Conservation (phyloP, 2,888 invertebrate genomes). For the Drosophila barbarae region DNA sequence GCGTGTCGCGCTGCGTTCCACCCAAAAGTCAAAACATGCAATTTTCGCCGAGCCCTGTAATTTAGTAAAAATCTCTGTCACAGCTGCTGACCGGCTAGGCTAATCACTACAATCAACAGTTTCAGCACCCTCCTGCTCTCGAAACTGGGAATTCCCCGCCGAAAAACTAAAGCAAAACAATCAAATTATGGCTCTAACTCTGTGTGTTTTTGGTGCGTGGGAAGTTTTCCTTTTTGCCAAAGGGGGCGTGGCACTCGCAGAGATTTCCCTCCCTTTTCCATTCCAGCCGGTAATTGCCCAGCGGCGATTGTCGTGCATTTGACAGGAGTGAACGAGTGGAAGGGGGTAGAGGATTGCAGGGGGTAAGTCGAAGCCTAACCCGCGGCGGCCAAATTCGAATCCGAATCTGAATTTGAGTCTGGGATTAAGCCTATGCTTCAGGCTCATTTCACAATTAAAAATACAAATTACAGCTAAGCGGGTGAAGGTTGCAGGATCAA, state of each 20-base stretch:
- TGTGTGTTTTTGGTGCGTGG: slow-evolving; percentile 45
- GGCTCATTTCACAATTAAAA: slow-evolving; percentile 69
- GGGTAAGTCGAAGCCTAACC: slow-evolving; percentile 20
- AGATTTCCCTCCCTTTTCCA: slow-evolving; percentile 23
- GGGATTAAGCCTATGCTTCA: slow-evolving; percentile 54
- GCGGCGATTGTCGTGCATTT: slow-evolving; percentile 58
- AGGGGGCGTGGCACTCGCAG: slow-evolving; percentile 52
- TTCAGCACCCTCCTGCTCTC: slow-evolving; percentile 22
- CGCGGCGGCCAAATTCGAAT: slow-evolving; percentile 8
- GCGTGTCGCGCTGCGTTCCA: slow-evolving; percentile 48
- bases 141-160: background rate
- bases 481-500: background rate
- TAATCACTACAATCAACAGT: slow-evolving; percentile 77
- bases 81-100: slow-evolving; percentile 54
- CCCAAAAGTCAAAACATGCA: slow-evolving; percentile 67
- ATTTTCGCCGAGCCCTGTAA: slow-evolving; percentile 51
- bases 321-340: slow-evolving; percentile 39
- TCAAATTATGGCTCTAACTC: slow-evolving; percentile 64
- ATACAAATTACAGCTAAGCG: slow-evolving; percentile 52
- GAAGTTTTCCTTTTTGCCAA: slow-evolving; percentile 29
- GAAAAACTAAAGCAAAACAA: slow-evolving; percentile 54
- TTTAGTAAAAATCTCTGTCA: slow-evolving; percentile 52
- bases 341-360: slow-evolving; percentile 16
- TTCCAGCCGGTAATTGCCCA: slow-evolving; percentile 51
- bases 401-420: slow-evolving; percentile 26